phyloP scores from a whole-genome alignment of 2,797 vertebrate genomes.

The Phalanger gymnotis region DNA sequence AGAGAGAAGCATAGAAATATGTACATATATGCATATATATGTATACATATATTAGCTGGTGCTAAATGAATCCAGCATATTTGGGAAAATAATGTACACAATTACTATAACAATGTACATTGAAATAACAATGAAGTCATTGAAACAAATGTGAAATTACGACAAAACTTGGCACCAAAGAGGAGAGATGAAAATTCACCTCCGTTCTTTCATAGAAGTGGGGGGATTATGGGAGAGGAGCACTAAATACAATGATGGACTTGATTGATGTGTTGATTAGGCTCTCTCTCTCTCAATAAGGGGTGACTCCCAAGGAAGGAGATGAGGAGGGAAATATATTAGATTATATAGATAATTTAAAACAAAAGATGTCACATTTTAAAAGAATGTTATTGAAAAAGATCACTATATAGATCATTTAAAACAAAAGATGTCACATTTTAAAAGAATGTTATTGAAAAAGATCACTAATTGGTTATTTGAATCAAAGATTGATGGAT shows the following conservation, averaged over 20 bases:
- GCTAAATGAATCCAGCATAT: not conserved
- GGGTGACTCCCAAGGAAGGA: not conserved
- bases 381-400: not conserved
- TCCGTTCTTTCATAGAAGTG: not conserved
- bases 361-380: not conserved
- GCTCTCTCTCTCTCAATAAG: not conserved
- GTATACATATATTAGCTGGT: not conserved
- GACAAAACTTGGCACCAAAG: not conserved
- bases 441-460: not conserved
- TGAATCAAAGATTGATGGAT: conserved; percentile 20
- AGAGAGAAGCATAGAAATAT: not conserved
- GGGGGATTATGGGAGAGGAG: not conserved
- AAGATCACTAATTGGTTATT: not conserved
- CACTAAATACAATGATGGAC: not conserved
- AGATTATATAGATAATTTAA: not conserved
- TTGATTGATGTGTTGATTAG: not conserved
- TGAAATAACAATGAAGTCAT: not conserved
- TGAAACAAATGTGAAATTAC: not conserved
- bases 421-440: not conserved
- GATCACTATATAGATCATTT: not conserved
- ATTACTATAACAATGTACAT: not conserved
- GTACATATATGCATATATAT: too few species aligned
- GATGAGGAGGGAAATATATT: not conserved
- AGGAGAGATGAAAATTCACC: not conserved
- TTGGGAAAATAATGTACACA: not conserved